Conservation (phyloP, 2,888 invertebrate species). For the Zaprionus bogoriensis region DNA sequence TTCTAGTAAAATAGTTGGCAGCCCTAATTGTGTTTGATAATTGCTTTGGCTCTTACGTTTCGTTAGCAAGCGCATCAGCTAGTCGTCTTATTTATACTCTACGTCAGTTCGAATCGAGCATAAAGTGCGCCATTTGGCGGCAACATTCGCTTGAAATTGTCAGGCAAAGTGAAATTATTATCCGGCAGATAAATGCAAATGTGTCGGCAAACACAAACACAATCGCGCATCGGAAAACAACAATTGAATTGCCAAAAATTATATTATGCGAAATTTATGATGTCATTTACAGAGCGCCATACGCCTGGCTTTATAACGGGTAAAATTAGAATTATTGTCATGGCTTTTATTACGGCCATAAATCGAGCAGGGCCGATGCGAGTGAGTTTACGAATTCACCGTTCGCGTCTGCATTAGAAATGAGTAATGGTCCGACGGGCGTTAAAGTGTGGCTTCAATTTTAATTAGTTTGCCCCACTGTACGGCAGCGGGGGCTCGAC, state of each 20-base stretch:
- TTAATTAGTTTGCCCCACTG: constrained; percentile 66
- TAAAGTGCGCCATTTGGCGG: no score
- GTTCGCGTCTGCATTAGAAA: constrained; percentile 51
- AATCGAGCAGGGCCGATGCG: constrained; percentile 55
- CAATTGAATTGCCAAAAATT: constrained; percentile 44
- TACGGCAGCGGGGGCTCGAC: constrained; percentile 12
- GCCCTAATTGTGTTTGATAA: no score
- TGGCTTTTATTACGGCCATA: constrained; percentile 65
- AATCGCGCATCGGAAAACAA: no score
- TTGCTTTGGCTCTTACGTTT: no score
- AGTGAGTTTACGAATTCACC: constrained; percentile 36
- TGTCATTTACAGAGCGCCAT: constrained; percentile 4
- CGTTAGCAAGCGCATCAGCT: no score
- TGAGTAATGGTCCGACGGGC: constrained; percentile 62
- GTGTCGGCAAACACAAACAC: no score
- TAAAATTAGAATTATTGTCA: constrained; percentile 67
- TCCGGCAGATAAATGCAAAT: constrained; percentile 33
- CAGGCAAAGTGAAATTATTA: constrained; percentile 37
- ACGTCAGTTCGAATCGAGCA: constrained; percentile 18
- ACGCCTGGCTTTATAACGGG: constrained; percentile 13
- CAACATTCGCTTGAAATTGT: constrained; percentile 14
- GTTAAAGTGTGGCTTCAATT: constrained; percentile 64
- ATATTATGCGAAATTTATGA: constrained; percentile 50
- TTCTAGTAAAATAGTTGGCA: no score
- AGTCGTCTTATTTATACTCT: no score